Evolutionary conservation across 2,113 vertebrate species (phyloP).

Genomic region (Fregetta grallaria): DNA sequence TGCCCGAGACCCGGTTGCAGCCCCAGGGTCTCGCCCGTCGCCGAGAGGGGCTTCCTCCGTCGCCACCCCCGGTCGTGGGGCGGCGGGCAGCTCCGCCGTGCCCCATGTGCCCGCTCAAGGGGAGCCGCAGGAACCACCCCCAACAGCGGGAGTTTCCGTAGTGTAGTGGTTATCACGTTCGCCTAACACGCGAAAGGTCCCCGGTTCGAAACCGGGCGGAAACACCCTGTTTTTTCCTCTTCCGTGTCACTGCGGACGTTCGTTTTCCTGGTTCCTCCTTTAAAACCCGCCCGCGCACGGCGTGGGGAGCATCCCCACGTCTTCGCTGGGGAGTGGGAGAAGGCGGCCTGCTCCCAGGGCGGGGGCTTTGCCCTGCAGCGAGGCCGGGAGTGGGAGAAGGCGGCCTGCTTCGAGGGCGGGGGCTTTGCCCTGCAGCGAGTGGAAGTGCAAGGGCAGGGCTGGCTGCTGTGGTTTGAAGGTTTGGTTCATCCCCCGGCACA

Average conservation of each 20-base stretch:
- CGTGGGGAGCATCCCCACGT: accelerated
- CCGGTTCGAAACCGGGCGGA: slow-evolving; percentile 65
- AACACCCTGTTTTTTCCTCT: accelerated
- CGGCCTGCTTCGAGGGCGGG: accelerated
- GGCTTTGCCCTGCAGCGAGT: accelerated
- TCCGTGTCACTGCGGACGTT: accelerated
- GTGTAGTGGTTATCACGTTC: slow-evolving; percentile 72
- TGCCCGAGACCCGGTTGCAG: accelerated
- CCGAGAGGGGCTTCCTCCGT: accelerated
- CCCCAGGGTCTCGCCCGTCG: accelerated
- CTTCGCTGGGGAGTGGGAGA: accelerated
- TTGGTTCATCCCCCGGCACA: accelerated
- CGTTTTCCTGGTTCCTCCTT: accelerated
- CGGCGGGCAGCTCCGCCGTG: accelerated
- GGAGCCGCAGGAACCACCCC: accelerated
- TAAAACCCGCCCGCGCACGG: accelerated
- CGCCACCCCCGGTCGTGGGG: accelerated
- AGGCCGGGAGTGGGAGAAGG: accelerated
- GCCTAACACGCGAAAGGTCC: slow-evolving; percentile 68
- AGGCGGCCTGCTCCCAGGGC: accelerated
- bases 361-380: accelerated
- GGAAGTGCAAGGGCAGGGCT: accelerated
- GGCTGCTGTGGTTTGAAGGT: accelerated
- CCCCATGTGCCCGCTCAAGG: accelerated
- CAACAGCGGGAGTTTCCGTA: background rate